phyloP scores from a whole-genome alignment of 2,797 vertebrate genomes.

The Pitangus sulphuratus region DNA sequence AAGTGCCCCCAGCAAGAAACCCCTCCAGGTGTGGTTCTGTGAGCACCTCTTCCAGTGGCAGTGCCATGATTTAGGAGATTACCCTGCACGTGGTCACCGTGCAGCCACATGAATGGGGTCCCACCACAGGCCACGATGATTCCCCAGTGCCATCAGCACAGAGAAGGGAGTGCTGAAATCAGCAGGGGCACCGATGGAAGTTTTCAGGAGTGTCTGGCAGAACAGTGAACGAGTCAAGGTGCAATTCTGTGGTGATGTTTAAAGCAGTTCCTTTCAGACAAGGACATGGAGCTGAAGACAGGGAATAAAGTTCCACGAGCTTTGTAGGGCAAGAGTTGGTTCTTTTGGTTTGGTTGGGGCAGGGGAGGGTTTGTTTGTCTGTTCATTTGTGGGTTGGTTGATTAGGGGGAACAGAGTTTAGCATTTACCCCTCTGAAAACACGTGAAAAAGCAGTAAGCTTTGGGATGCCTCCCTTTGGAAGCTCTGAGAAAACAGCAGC shows the following conservation, averaged over 20 bases:
- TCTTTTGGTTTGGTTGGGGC: neutral
- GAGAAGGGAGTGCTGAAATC: neutral
- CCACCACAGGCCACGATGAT: rapidly evolving
- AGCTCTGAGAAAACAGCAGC: neutral
- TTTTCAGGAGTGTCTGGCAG: rapidly evolving
- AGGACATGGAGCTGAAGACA: neutral
- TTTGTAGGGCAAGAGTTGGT: neutral
- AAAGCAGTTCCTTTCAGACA: neutral
- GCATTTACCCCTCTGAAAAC: neutral
- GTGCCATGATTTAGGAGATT: neutral
- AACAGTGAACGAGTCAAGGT: neutral
- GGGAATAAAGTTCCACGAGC: neutral
- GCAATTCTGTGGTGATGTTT: neutral
- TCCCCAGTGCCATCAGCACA: neutral
- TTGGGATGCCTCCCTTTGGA: neutral
- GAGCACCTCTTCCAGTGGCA: neutral
- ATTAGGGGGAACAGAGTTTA: neutral
- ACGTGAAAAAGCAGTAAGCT: neutral
- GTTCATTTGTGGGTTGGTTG: neutral
- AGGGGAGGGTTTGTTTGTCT: neutral
- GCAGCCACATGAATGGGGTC: neutral
- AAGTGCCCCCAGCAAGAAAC: neutral
- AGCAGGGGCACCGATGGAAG: neutral
- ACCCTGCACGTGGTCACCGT: neutral
- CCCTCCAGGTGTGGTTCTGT: neutral